These are phyloP conservation scores for Eunapius fragilis DNA, from an alignment of 37 sponge, comb jelly and placozoan species.

Conservation along the genomic window DNA sequence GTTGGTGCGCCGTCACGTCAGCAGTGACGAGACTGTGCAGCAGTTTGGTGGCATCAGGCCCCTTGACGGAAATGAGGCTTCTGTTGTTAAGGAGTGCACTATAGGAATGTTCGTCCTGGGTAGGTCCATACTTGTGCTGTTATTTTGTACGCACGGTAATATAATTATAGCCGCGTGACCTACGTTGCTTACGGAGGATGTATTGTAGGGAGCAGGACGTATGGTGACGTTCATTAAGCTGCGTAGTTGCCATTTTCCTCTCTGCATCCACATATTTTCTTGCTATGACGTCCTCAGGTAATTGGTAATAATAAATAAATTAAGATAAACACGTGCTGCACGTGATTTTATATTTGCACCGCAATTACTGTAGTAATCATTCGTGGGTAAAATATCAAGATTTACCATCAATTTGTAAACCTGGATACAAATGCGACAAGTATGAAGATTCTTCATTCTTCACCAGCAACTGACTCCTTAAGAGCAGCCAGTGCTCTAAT, in stretches of 20 bases:
- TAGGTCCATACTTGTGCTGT: neutral
- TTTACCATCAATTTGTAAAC: too few relatives aligned
- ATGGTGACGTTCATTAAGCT: neutral
- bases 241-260: neutral
- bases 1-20: constrained; percentile 18
- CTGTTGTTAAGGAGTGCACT: constrained; percentile 18
- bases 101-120: neutral
- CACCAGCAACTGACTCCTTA: neutral
- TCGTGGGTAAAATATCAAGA: too few relatives aligned
- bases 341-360: too few relatives aligned
- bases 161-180: neutral
- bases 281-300: neutral
- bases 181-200: neutral
- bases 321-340: too few relatives aligned
- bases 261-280: neutral
- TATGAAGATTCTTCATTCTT: neutral
- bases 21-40: constrained; percentile 61
- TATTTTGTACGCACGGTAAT: neutral
- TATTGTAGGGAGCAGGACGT: neutral
- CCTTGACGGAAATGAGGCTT: constrained; percentile 35
- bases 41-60: constrained; percentile 23
- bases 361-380: too few relatives aligned
- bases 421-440: too few relatives aligned
- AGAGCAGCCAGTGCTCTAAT: neutral
- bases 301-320: constrained; percentile 23